phyloP scores from a whole-genome alignment of 2,888 invertebrate genomes.

The Melangyna quadrimaculata region DNA sequence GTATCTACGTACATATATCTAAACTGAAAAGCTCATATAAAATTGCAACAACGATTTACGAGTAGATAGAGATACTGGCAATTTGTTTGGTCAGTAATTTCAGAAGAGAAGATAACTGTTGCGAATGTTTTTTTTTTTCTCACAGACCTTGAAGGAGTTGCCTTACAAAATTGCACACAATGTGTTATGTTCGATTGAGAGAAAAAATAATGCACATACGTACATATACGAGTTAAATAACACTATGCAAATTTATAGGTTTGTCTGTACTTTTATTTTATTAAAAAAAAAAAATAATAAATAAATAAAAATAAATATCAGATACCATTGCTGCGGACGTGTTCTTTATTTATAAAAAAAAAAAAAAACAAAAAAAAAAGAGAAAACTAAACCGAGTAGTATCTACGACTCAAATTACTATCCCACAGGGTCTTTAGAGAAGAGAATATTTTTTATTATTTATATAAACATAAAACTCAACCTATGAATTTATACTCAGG shows the following conservation, averaged over 20 bases:
- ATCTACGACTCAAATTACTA: constrained; percentile 13
- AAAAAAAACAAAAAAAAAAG: too few relatives aligned
- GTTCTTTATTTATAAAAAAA: neutral
- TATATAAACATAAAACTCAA: neutral
- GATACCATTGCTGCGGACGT: constrained; percentile 5
- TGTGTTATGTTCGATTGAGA: neutral
- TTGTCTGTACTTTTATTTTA: neutral
- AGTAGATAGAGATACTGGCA: neutral
- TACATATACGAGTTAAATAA: neutral
- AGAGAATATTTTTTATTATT: neutral
- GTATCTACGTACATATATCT: too few relatives aligned
- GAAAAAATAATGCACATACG: neutral
- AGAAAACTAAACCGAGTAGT: too few relatives aligned
- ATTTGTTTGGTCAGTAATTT: constrained; percentile 26
- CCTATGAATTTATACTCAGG: neutral
- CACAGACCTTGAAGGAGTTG: constrained; percentile 7
- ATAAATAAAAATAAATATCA: neutral
- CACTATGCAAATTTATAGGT: constrained; percentile 17
- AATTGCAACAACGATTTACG: neutral
- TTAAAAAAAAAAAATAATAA: neutral
- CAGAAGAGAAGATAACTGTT: neutral
- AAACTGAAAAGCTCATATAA: neutral
- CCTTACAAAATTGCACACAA: neutral
- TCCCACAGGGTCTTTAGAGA: neutral
- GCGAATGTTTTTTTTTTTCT: neutral